A percentile compares a stretch with the other conserved stretches of the same genome.
phyloP scores from a whole-genome alignment of 2,888 invertebrate genomes.

The Augochlorella aurata region DNA sequence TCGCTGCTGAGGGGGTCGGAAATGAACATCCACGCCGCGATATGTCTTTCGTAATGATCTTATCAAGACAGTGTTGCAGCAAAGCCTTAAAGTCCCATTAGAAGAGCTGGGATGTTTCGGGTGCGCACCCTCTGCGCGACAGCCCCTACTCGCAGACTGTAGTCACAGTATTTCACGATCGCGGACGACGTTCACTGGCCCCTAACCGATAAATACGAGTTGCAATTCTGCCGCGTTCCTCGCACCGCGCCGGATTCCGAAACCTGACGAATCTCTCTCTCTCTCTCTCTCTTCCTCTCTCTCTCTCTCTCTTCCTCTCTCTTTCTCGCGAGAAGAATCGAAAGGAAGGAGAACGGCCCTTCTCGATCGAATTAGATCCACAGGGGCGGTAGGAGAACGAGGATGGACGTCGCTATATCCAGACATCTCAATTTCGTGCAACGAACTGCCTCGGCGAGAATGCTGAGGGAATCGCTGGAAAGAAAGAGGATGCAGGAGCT shows the following conservation, averaged over 20 bases:
- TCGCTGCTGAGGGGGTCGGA: not conserved
- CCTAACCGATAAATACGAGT: slow-evolving; percentile 64
- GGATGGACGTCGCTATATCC: slow-evolving; percentile 20
- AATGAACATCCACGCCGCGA: not conserved
- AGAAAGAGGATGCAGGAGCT: too few species aligned
- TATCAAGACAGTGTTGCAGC: not conserved
- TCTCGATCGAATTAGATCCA: slow-evolving; percentile 33
- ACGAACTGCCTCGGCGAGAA: not conserved
- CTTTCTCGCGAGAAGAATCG: not conserved
- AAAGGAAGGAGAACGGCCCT: not conserved
- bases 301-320: not conserved
- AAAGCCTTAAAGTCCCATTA: not conserved
- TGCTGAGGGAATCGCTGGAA: too few species aligned
- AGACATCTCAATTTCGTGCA: slow-evolving; percentile 42
- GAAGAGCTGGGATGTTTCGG: not conserved
- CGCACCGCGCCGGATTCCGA: slow-evolving; percentile 23
- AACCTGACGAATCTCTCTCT: slow-evolving; percentile 23
- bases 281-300: too few species aligned
- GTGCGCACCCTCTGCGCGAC: not conserved
- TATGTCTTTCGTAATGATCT: not conserved
- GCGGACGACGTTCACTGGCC: slow-evolving; percentile 56
- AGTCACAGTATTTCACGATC: slow-evolving; percentile 64
- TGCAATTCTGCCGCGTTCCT: slow-evolving; percentile 57
- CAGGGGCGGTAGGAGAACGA: slow-evolving; percentile 12
- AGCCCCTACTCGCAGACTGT: slow-evolving; percentile 25